phyloP scores from a whole-genome alignment of 2,888 invertebrate species.

The Tachina fera region DNA sequence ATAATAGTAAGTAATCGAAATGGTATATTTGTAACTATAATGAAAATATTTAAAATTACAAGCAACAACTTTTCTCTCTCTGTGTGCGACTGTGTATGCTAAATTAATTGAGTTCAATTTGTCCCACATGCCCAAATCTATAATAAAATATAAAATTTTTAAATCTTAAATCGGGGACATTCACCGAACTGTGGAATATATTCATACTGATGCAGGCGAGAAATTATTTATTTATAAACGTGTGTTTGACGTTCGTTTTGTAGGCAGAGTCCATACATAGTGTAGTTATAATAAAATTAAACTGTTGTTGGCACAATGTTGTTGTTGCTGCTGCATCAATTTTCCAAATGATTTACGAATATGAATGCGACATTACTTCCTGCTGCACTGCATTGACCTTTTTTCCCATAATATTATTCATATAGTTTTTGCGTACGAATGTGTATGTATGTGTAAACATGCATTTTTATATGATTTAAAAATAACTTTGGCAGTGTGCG shows the following conservation, averaged over 20 bases:
- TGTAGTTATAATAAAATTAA: conserved; percentile 8
- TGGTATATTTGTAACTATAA: too few relatives aligned
- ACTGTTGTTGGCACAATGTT: conserved; percentile 61
- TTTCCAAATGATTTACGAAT: conserved; percentile 81
- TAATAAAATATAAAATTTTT: neutral
- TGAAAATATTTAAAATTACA: too few relatives aligned
- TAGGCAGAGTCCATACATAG: conserved; percentile 14
- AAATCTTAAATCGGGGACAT: neutral
- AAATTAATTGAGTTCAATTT: neutral
- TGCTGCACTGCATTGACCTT: conserved; percentile 74
- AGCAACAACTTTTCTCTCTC: too few relatives aligned
- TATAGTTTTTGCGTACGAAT: conserved; percentile 21
- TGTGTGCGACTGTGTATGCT: too few relatives aligned
- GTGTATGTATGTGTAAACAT: conserved; percentile 18
- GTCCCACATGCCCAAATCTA: neutral
- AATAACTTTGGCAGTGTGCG: neutral
- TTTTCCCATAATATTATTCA: conserved; percentile 55
- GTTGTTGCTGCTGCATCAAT: conserved; percentile 74
- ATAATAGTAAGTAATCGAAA: too few relatives aligned
- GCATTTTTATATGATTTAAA: conserved; percentile 1
- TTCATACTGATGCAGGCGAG: neutral
- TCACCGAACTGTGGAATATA: neutral
- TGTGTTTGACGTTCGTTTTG: neutral
- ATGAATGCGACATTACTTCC: conserved; percentile 81
- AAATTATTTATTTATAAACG: neutral